Conservation (phyloP, 2,113 vertebrate genomes). For the Butorides virescens region DNA sequence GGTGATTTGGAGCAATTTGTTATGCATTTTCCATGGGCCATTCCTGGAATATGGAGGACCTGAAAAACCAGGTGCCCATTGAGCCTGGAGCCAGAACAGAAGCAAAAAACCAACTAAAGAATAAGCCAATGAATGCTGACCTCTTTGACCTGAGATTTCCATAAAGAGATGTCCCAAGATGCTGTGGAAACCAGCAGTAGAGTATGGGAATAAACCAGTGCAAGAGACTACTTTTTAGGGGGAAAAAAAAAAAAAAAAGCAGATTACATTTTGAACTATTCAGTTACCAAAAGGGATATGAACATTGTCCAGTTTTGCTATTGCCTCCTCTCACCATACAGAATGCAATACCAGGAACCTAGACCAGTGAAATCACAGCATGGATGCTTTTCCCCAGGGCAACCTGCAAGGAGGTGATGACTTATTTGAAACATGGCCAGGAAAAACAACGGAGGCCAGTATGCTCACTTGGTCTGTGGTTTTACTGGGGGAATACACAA, state of each 20-base stretch:
- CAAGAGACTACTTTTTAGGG: background rate
- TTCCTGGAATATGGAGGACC: background rate
- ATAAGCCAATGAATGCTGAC: background rate
- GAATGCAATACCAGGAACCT: background rate
- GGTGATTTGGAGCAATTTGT: background rate
- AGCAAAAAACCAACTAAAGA: background rate
- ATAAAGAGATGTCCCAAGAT: background rate
- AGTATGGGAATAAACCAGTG: background rate
- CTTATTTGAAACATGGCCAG: accelerated
- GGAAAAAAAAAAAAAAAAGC: background rate
- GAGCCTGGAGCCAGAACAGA: background rate
- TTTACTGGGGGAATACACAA: background rate
- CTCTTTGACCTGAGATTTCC: background rate
- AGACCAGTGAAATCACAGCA: background rate
- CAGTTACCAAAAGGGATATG: background rate
- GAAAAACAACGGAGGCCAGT: background rate
- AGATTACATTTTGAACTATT: background rate
- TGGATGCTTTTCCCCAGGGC: accelerated
- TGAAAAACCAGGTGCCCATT: background rate
- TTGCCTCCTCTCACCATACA: background rate
- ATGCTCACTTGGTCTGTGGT: background rate
- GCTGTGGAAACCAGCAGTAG: background rate
- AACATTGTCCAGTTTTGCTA: background rate
- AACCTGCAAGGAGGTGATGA: background rate
- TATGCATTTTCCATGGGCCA: background rate